phyloP scores from a whole-genome alignment of 2,888 invertebrate species.

The Syritta pipiens region DNA sequence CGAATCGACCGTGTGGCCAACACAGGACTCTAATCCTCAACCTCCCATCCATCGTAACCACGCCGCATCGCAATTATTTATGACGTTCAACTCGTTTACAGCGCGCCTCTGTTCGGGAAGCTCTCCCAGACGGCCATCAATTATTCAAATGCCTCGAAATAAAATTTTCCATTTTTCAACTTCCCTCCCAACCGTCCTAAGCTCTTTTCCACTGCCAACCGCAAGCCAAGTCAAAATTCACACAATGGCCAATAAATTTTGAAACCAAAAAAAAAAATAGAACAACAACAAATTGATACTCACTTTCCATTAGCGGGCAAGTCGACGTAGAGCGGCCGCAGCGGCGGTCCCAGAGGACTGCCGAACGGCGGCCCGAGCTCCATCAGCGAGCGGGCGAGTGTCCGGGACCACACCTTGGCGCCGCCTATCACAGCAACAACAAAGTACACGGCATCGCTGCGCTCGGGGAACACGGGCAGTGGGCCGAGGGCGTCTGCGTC shows the following conservation, averaged over 20 bases:
- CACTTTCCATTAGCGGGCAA: conserved; percentile 73
- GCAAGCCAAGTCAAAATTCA: conserved; percentile 14
- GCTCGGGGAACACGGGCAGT: conserved; percentile 72
- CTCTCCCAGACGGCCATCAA: neutral
- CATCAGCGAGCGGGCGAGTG: conserved; percentile 70
- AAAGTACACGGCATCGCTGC: conserved; percentile 73
- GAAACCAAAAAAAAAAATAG: neutral
- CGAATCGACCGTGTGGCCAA: too few relatives aligned
- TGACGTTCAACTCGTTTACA: too few relatives aligned
- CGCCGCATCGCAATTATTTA: too few relatives aligned
- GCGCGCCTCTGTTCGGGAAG: neutral
- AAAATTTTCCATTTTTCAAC: conserved; percentile 7
- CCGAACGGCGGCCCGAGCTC: conserved; percentile 73
- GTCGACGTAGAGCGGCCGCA: conserved; percentile 72
- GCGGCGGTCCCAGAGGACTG: conserved; percentile 71
- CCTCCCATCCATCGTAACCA: too few relatives aligned
- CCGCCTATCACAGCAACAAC: conserved; percentile 73
- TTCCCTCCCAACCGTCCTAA: neutral
- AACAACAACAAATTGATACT: conserved; percentile 45
- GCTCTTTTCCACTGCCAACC: too few relatives aligned
- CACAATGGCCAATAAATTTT: conserved; percentile 21
- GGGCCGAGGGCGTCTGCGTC: conserved; percentile 47
- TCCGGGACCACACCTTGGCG: conserved; percentile 72
- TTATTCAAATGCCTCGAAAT: conserved; percentile 12
- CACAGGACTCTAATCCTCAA: too few relatives aligned